Percentiles rank a stretch among this genome's conserved stretches.
Evolutionary conservation across 2,888 invertebrate genomes (phyloP).

Genomic region (Lasioglossum calceatum): DNA sequence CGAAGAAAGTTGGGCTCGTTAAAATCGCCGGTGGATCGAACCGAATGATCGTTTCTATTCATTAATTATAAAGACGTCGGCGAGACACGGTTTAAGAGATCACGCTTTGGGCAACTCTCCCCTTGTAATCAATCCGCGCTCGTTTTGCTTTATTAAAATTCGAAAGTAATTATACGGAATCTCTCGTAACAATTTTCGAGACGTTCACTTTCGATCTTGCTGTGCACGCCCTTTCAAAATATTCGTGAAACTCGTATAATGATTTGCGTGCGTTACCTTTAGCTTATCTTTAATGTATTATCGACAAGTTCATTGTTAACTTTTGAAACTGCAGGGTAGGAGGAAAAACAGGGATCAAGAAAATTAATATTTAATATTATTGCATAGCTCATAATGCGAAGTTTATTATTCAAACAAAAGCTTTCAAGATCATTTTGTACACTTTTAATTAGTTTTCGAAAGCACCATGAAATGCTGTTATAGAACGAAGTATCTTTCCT

Average conservation of each 20-base stretch:
- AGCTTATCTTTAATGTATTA: background rate
- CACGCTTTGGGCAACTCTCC: background rate
- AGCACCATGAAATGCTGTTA: background rate
- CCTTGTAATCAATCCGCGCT: background rate
- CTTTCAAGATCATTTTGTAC: background rate
- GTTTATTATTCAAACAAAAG: background rate
- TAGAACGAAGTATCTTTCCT: background rate
- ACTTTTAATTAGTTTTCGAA: background rate
- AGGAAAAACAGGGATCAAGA: background rate
- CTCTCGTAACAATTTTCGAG: background rate
- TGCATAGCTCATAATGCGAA: background rate
- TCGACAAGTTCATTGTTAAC: background rate
- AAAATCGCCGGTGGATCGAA: constrained; percentile 8
- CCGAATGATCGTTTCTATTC: constrained; percentile 13
- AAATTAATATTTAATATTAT: background rate
- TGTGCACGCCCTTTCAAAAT: background rate
- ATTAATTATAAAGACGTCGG: background rate
- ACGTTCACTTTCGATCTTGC: background rate
- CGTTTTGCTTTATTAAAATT: background rate
- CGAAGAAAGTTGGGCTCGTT: constrained; percentile 50
- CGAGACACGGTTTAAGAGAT: background rate
- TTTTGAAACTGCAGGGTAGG: background rate
- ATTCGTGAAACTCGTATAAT: background rate
- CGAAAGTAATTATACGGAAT: background rate
- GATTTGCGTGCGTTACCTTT: background rate